A percentile compares a stretch with the other conserved stretches of the same genome.
phyloP scores from a whole-genome alignment of 2,797 vertebrate genomes.

The Masticophis lateralis region DNA sequence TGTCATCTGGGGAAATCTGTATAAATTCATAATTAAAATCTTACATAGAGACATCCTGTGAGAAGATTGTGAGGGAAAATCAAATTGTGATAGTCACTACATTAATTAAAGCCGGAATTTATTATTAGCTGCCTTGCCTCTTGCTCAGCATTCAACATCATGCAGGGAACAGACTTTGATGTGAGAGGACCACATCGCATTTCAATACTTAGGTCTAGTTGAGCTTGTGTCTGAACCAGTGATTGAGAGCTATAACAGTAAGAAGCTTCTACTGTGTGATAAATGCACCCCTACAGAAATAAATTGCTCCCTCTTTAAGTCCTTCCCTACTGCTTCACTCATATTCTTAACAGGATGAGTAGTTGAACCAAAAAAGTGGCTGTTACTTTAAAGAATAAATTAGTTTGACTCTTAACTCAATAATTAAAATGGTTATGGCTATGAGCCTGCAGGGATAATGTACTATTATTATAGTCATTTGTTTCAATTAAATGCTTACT shows the following conservation, averaged over 20 bases:
- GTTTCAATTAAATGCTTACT: conserved; percentile 99
- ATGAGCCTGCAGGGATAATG: conserved; percentile 98
- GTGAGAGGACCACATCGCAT: background rate
- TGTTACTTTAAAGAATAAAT: conserved; percentile 94
- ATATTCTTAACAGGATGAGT: conserved; percentile 67
- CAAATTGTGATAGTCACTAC: background rate
- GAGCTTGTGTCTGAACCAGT: background rate
- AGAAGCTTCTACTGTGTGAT: conserved; percentile 48
- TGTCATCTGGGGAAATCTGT: background rate
- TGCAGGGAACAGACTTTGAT: conserved; percentile 1
- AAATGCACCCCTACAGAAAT: conserved; percentile 50
- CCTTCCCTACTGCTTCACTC: conserved; percentile 60
- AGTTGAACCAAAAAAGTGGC: conserved; percentile 66
- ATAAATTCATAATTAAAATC: background rate
- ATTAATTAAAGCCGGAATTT: background rate
- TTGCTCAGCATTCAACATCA: background rate
- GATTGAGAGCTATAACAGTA: background rate
- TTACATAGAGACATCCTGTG: background rate
- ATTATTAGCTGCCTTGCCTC: background rate
- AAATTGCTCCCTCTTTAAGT: conserved; percentile 59
- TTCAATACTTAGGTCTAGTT: background rate
- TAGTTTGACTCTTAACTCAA: conserved; percentile 89
- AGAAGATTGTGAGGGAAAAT: background rate
- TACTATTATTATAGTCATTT: conserved; percentile 99
- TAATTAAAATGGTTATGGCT: conserved; percentile 99